A percentile compares a stretch with the other conserved stretches of the same genome.
Evolutionary conservation across 2,113 vertebrate genomes (phyloP).

Genomic region (Otocyon megalotis): DNA sequence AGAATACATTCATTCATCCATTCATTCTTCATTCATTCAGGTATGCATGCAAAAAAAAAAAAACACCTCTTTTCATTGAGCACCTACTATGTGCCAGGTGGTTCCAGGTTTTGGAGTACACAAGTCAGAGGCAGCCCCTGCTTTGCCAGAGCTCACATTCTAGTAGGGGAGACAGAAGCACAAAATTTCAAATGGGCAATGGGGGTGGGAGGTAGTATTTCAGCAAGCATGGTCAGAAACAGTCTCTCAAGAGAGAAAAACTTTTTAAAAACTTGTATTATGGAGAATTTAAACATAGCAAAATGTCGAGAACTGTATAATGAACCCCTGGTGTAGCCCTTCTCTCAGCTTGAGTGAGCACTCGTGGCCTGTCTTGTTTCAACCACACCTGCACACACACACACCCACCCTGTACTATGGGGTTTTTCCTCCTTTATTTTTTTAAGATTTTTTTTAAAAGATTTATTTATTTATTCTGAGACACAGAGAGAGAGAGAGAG

Average conservation of each 20-base stretch:
- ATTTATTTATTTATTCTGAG: too few species aligned
- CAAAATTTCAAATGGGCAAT: background rate
- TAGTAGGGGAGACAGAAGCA: background rate
- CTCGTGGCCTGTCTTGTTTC: background rate
- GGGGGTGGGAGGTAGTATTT: background rate
- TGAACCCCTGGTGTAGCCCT: background rate
- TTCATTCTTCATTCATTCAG: background rate
- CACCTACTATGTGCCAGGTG: background rate
- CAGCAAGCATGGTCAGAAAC: background rate
- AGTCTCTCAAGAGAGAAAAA: background rate
- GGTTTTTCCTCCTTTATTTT: background rate
- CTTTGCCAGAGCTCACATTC: background rate
- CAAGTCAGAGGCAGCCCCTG: background rate
- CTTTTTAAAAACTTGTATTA: background rate
- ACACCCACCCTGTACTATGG: accelerated
- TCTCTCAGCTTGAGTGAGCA: background rate
- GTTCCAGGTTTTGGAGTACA: background rate
- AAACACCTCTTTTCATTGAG: background rate
- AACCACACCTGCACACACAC: too few species aligned
- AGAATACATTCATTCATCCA: background rate
- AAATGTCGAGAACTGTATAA: background rate
- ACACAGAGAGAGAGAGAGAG: too few species aligned
- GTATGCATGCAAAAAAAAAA: background rate
- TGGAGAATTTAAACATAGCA: background rate
- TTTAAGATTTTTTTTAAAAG: too few species aligned